phyloP scores from a whole-genome alignment of 2,113 vertebrate genomes.

The Hymenochirus boettgeri region DNA sequence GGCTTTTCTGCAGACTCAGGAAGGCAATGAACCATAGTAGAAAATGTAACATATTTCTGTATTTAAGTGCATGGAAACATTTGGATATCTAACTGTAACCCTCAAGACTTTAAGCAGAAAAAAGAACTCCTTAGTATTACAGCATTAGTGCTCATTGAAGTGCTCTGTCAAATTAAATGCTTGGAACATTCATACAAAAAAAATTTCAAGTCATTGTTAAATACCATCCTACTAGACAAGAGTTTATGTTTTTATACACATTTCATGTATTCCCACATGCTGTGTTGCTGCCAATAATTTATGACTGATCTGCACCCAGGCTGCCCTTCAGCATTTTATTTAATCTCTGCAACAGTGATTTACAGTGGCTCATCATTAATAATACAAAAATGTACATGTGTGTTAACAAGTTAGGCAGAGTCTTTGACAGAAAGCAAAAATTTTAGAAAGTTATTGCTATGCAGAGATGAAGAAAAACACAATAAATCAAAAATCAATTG shows the following conservation, averaged over 20 bases:
- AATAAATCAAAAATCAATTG: constrained; percentile 39
- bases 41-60: no score
- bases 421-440: constrained; percentile 51
- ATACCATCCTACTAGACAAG: constrained; percentile 62
- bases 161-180: constrained; percentile 34
- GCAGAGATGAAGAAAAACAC: constrained; percentile 45
- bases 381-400: constrained; percentile 81
- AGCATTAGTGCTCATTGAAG: constrained; percentile 2
- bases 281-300: constrained; percentile 88
- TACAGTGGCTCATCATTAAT: constrained; percentile 77
- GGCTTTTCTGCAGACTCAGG: no score
- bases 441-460: constrained; percentile 46
- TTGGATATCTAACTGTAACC: no score
- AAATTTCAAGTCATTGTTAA: constrained; percentile 54
- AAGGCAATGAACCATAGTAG: no score
- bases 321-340: constrained; percentile 89
- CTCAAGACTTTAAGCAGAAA: neutral
- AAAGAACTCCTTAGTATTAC: neutral
- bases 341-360: constrained; percentile 78
- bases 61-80: no score
- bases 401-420: constrained; percentile 84
- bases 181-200: constrained; percentile 50
- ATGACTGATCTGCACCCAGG: constrained; percentile 85
- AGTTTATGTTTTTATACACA: constrained; percentile 73
- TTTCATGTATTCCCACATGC: constrained; percentile 70